phyloP scores from a whole-genome alignment of 2,113 vertebrate genomes.

The Agapornis roseicollis region DNA sequence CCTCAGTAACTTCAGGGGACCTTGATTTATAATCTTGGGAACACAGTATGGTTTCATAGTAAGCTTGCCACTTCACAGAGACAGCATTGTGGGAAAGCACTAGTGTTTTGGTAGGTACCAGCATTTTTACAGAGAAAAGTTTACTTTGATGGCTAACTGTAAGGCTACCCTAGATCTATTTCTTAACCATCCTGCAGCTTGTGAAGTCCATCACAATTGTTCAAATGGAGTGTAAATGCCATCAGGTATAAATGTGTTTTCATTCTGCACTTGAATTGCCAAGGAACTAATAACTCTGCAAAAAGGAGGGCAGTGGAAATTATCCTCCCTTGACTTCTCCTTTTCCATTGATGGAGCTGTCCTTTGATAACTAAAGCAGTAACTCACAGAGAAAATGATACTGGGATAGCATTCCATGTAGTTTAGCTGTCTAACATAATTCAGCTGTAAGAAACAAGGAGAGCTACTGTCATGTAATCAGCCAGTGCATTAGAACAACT shows the following conservation, averaged over 20 bases:
- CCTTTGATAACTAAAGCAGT: slow-evolving; percentile 29
- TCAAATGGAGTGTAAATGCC: slow-evolving; percentile 10
- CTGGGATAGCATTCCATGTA: background rate
- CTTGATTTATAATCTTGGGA: background rate
- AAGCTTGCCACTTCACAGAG: background rate
- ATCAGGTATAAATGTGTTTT: slow-evolving; percentile 12
- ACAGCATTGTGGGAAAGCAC: background rate
- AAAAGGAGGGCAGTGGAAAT: slow-evolving; percentile 34
- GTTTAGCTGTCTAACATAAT: slow-evolving; percentile 57
- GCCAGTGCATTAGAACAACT: slow-evolving; percentile 1
- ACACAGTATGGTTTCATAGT: background rate
- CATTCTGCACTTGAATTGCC: background rate
- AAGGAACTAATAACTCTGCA: background rate
- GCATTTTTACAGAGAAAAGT: background rate
- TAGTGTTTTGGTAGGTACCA: background rate
- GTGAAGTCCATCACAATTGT: slow-evolving; percentile 4
- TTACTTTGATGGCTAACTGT: background rate
- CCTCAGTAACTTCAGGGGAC: background rate
- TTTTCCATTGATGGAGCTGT: slow-evolving; percentile 12
- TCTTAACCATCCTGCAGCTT: background rate
- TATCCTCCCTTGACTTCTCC: slow-evolving; percentile 5
- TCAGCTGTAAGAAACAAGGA: slow-evolving; percentile 12
- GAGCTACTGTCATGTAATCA: background rate
- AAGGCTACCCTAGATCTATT: background rate
- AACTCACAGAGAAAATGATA: slow-evolving; percentile 44